Base-by-base conservation (phyloP, 2,888 invertebrate genomes). In the Xiphydria camelus region DNA sequence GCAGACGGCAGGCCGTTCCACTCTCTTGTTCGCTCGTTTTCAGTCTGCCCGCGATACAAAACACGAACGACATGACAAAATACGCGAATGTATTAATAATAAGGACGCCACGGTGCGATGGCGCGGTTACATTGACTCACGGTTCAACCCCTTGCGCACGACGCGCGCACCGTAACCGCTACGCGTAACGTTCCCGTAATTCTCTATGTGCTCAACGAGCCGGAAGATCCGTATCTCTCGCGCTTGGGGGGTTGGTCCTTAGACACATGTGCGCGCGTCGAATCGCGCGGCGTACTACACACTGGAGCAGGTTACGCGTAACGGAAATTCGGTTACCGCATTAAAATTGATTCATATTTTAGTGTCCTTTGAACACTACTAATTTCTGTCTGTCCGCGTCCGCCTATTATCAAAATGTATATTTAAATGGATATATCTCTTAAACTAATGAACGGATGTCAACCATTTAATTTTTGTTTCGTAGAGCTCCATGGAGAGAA, bases 211-310 rank as follows among this genome's bases (percentile, higher is more conserved):
- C 53, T 66, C 68, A 69, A 69, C 69, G 68, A 70, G 63, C 62
- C 62, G 70, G 68, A 70, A 71, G 68, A 67, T 65, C 57, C 68
- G 62, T 71, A 70, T 68, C 66, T 68, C 65, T n/a, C n/a, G n/a
- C n/a, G 62, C 58, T 62, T 50, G 57, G 61, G 59, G 64, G 68
- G 62, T n/a, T 64, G 49, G 62, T 58, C 62, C 62, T 65, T 53
- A 58, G 63, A 57, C 43, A 41, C 45, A 47, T 45, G 31, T 43
- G 40, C 41, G 39, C 15, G 17, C 44, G n/a, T n/a, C n/a, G n/a
- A n/a, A n/a, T n/a, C n/a, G n/a, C n/a, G n/a, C n/a, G n/a, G n/a
- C n/a, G n/a, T n/a, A n/a, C n/a, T n/a, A n/a, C n/a, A n/a, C n/a
- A 23, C n/a, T 23, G 23, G 23, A 6, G 23, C 23, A 6, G 23